Evolutionary conservation across 2,888 invertebrate genomes (phyloP).

Genomic region (Zygaena filipendulae): DNA sequence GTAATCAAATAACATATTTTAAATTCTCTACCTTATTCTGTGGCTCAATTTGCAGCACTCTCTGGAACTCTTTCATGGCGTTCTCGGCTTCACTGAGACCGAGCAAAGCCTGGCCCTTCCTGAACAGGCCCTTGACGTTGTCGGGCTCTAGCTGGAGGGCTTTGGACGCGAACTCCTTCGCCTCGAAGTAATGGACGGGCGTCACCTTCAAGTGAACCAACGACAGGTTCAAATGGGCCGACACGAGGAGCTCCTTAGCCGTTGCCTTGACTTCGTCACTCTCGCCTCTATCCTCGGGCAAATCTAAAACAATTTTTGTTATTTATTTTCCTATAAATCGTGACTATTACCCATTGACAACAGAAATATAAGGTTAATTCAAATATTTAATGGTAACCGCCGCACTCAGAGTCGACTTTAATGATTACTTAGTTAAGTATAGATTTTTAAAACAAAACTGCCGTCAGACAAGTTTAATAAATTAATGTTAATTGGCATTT

Average conservation of each 20-base stretch:
- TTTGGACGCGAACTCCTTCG: slow-evolving; percentile 78
- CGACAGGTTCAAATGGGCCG: slow-evolving; percentile 83
- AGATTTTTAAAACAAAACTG: too few species aligned
- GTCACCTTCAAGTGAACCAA: slow-evolving; percentile 82
- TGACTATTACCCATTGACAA: too few species aligned
- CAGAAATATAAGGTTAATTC: too few species aligned
- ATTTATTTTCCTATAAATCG: background rate
- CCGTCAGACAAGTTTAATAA: too few species aligned
- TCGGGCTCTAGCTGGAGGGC: slow-evolving; percentile 78
- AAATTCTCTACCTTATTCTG: slow-evolving; percentile 80
- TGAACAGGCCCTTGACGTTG: slow-evolving; percentile 91
- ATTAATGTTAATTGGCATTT: too few species aligned
- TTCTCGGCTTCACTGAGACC: slow-evolving; percentile 79
- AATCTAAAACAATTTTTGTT: slow-evolving; percentile 22
- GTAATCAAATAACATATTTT: too few species aligned
- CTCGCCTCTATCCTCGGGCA: slow-evolving; percentile 29
- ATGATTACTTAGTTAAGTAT: too few species aligned
- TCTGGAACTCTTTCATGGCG: slow-evolving; percentile 82
- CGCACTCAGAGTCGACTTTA: too few species aligned
- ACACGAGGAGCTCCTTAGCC: slow-evolving; percentile 67
- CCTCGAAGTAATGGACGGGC: slow-evolving; percentile 74
- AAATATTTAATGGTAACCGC: too few species aligned
- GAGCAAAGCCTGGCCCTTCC: slow-evolving; percentile 85
- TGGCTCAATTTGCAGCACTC: slow-evolving; percentile 81
- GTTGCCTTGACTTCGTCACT: slow-evolving; percentile 27